Evolutionary conservation across 2,888 invertebrate genomes (phyloP).

Genomic region (Ophion ventricosus): DNA sequence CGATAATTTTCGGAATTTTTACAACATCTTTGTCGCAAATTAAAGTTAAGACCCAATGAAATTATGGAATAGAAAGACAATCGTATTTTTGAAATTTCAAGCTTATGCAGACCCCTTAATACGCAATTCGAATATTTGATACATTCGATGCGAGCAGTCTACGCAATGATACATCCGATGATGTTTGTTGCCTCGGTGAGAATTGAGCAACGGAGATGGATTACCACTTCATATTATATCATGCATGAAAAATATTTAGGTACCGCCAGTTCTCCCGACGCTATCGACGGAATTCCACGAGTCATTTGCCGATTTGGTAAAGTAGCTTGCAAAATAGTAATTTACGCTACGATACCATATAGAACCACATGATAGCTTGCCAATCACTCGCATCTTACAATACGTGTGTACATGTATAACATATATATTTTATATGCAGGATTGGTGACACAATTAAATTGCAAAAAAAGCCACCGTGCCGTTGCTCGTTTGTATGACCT

Average conservation of each 20-base stretch:
- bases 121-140: background rate
- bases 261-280: conserved; percentile 77
- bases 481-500: conserved; percentile 10
- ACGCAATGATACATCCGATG: conserved; percentile 3
- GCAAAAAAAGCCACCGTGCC: conserved; percentile 27
- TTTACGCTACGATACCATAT: conserved; percentile 64
- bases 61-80: too few species aligned
- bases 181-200: conserved; percentile 13
- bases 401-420: background rate
- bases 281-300: conserved; percentile 77
- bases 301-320: conserved; percentile 81
- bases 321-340: conserved; percentile 77
- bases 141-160: background rate
- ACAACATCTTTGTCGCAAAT: too few species aligned
- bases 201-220: conserved; percentile 11
- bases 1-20: too few species aligned
- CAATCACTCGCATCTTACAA: conserved; percentile 70
- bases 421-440: background rate
- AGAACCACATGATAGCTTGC: conserved; percentile 75
- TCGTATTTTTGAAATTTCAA: background rate
- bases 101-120: background rate
- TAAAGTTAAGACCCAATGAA: too few species aligned
- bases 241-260: conserved; percentile 78
- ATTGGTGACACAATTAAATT: conserved; percentile 5
- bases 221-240: conserved; percentile 52